Evolutionary conservation across 2,113 vertebrate species (phyloP).

Genomic region (Hydrochoerus hydrochaeris): DNA sequence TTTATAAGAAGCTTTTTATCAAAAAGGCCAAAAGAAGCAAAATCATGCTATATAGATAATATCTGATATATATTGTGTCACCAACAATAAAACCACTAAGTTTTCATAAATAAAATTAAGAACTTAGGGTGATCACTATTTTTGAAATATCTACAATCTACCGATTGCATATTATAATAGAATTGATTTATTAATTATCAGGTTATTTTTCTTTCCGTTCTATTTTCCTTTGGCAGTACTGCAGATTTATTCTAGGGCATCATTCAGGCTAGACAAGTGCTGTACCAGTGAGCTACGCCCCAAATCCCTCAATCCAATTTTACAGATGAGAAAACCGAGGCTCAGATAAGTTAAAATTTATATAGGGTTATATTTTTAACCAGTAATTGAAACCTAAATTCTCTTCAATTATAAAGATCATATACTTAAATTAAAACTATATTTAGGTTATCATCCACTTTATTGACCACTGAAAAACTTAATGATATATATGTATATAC

Average conservation of each 20-base stretch:
- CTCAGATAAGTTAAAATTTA: neutral
- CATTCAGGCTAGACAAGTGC: neutral
- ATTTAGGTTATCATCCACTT: slow-evolving; percentile 21
- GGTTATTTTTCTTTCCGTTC: neutral
- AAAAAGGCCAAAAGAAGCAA: neutral
- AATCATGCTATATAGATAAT: neutral
- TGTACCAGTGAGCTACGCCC: neutral
- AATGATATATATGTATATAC: slow-evolving; percentile 28
- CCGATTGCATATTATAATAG: neutral
- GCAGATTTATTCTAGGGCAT: neutral
- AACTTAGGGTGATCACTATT: neutral
- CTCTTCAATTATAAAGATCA: slow-evolving; percentile 1
- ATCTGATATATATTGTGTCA: neutral
- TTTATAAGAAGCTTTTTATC: neutral
- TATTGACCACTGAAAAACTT: slow-evolving; percentile 12
- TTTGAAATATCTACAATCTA: neutral
- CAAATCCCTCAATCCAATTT: neutral
- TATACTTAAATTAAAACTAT: neutral
- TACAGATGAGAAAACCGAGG: neutral
- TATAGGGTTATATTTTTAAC: neutral
- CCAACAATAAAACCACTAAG: slow-evolving; percentile 5
- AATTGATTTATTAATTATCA: neutral
- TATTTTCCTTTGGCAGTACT: neutral
- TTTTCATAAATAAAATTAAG: neutral
- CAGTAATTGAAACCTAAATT: neutral